Evolutionary conservation across 2,888 invertebrate genomes (phyloP), one percentile per base, ranked within the genome.

Genomic region (Microctonus hyperodae): DNA sequence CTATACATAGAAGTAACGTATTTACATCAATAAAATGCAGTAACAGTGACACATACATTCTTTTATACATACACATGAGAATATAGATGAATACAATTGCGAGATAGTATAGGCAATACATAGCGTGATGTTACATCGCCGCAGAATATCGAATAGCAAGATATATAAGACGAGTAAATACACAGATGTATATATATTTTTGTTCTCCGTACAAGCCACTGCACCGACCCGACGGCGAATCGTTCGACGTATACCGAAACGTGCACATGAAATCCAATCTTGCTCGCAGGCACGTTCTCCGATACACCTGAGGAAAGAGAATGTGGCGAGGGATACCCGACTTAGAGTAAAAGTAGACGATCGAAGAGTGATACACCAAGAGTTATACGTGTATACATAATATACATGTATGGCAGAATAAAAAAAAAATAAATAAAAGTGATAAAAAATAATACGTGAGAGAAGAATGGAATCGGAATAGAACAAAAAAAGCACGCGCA

Each of bases 251-350:
- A 37, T 35, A 7, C 55, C 33, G 50, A 35, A 62, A 63, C 50
- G 61, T 61, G 61, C 37, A 53, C 62, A 53, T 53, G 58, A 48
- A 64, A 64, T 20, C 60, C 67, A 68, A 72, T 70, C 61, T 60
- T 35, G 56, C 64, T 58, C 58, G 40, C 40, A 28, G 40, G 60
- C 71, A 70, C 70, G 70, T 71, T 35, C 65, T 33, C 13, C 57
- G n/a, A n/a, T 64, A 57, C 64, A 69, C 64, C 59, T 51, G 64
- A 35, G 68, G 68, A 68, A 28, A 3, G 7, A 69, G 67, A 65
- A 68, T 62, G 64, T 57, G 60, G 57, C 63, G 4, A 7, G 28
- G 7, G 28, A 28, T 7, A 28, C 3, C 3, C 53, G 20, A 56
- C 58, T 31, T 31, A 59, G 64, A 62, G 51, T 20, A 33, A 51